These are phyloP conservation scores for Gandaritis pyraliata DNA, from an alignment of 2,888 invertebrate species.

Conservation along the genomic window DNA sequence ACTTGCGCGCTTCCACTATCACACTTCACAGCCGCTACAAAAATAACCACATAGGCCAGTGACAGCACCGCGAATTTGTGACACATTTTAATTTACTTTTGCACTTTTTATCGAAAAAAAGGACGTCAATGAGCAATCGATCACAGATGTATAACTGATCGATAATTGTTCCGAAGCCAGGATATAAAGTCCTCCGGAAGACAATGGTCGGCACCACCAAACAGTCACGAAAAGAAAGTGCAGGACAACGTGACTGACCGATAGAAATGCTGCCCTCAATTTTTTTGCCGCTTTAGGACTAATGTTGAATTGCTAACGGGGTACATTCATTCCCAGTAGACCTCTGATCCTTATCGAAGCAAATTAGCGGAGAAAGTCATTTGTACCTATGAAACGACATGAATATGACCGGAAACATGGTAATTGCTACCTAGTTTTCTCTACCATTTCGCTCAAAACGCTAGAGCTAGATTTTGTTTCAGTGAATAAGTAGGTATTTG, in stretches of 20 bases:
- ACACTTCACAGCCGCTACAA: constrained; percentile 68
- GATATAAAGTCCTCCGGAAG: constrained; percentile 80
- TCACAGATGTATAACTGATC: constrained; percentile 72
- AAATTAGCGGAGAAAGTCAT: constrained; percentile 69
- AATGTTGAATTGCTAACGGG: constrained; percentile 73
- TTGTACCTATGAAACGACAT: constrained; percentile 45
- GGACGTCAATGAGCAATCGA: constrained; percentile 52
- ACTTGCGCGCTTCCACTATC: constrained; percentile 52
- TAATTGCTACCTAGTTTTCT: constrained; percentile 4
- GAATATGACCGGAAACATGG: constrained; percentile 42
- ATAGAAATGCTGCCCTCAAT: constrained; percentile 77
- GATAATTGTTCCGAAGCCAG: constrained; percentile 65
- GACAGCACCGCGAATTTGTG: constrained; percentile 68
- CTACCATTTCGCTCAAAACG: background rate
- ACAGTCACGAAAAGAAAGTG: constrained; percentile 77
- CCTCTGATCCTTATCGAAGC: constrained; percentile 65
- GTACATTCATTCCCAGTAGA: constrained; percentile 66
- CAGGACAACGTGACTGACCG: constrained; percentile 76
- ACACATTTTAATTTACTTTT: constrained; percentile 56
- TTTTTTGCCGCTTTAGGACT: constrained; percentile 66
- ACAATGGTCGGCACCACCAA: constrained; percentile 78
- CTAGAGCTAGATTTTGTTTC: too few relatives aligned
- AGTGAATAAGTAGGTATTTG: too few relatives aligned
- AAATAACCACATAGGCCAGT: constrained; percentile 66
- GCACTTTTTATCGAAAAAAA: constrained; percentile 10